Evolutionary conservation across 53 echinoderm and acorn worm species (phyloP), one percentile per base, ranked within the genome.

Genomic region (Stichopus horrens): DNA sequence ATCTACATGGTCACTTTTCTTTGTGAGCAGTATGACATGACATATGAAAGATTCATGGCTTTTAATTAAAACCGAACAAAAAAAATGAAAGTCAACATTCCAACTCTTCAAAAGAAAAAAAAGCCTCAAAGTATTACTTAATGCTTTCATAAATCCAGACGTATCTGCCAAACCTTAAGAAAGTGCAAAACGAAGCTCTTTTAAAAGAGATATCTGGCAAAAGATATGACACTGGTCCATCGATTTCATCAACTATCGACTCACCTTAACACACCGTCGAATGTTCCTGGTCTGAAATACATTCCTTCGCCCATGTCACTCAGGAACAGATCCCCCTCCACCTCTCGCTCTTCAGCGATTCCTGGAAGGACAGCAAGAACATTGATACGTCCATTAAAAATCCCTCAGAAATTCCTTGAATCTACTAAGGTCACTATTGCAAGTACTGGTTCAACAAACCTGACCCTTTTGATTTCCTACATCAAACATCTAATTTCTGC

Each of bases 241-340:
- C 10, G 16, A 4, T 51, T 71, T 54, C 21, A 37, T 37, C 37
- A 37, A 37, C 37, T 37, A 37, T 37, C 37, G 37, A 60, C 77
- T 65, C 58, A 98, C 98, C 98, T 98, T 54, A 98, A 94, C 21
- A 94, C 95, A 20, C 98, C 98, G 86, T 98, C 95, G 86, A 98
- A 98, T 87, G 95, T 98, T 76, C 98, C 98, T 21, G 98, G 98
- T 90, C 93, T 92, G 87, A 98, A 98, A 90, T 95, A 98, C 77
- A 95, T 84, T 4, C 98, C 98, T 89, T 98, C 91, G 14, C 98
- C 98, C 91, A 98, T 93, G 80, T 98, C 98, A 86, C 92, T 91
- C 54, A 88, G 87, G 71, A 95, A 95, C 58, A 98, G 54, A 84
- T 98, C 98, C 13, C 98, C 98, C n/a, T 98, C 98, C 9, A 94